Evolutionary conservation across 2,888 invertebrate species (phyloP).

Genomic region (Drosophila meridiana): DNA sequence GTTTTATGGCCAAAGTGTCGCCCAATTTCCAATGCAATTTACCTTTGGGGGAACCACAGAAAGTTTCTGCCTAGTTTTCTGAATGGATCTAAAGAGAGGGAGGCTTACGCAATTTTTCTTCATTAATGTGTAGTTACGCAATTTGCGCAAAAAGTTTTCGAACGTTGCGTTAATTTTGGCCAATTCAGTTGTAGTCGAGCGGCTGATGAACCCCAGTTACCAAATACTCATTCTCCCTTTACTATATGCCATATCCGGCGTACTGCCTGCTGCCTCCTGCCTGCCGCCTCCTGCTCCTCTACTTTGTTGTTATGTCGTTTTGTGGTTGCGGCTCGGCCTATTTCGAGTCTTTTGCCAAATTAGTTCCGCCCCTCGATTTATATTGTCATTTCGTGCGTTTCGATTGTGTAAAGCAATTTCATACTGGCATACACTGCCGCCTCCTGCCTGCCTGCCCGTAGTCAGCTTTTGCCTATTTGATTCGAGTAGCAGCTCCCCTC

Average conservation of each 20-base stretch:
- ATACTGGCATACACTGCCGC: conserved; percentile 20
- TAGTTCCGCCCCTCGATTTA: conserved; percentile 85
- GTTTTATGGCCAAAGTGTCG: conserved; percentile 77
- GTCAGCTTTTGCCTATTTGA: conserved; percentile 49
- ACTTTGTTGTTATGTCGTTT: conserved; percentile 64
- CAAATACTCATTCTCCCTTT: not conserved
- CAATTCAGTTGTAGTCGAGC: conserved; percentile 62
- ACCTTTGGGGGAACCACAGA: conserved; percentile 6
- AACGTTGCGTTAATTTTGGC: conserved; percentile 77
- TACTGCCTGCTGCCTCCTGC: conserved; percentile 7
- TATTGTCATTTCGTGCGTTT: conserved; percentile 84
- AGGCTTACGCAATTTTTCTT: conserved; percentile 51
- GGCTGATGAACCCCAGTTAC: conserved; percentile 33
- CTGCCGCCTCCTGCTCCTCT: conserved; percentile 17
- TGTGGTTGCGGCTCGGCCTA: conserved; percentile 74
- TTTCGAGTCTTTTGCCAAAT: conserved; percentile 83
- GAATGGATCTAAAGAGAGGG: not conserved
- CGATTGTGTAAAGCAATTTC: conserved; percentile 77
- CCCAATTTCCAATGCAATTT: conserved; percentile 69
- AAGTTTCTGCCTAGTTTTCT: conserved; percentile 37
- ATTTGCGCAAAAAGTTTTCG: conserved; percentile 72
- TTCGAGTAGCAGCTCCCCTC: conserved; percentile 2
- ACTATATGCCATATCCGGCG: conserved; percentile 1
- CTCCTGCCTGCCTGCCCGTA: not conserved
- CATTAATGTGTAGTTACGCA: conserved; percentile 80